Evolutionary conservation across 2,888 invertebrate genomes (phyloP), one percentile per base, ranked within the genome.

Genomic region (Drosophila parthenogenetica): DNA sequence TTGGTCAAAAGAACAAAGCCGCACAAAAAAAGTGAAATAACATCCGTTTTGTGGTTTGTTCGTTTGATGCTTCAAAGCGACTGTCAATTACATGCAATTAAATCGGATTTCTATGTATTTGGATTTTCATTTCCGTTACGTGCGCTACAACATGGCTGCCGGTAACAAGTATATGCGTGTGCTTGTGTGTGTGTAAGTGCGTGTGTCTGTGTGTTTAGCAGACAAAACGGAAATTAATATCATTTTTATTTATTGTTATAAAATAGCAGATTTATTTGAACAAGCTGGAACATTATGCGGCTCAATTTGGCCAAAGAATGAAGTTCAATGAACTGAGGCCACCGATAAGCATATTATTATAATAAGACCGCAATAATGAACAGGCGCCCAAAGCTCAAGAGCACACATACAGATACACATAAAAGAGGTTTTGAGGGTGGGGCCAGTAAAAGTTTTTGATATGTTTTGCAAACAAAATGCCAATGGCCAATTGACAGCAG

Each of bases 401-500:
- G 71, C 66, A 79, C 73, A 84, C 69, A 73, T 39, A 61, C 22
- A 14, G 43, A 29, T 22, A 49, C 29, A 29, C 29, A 29, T 29
- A 29, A 29, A 29, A 29, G 29, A 29, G 29, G 29, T 29, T 29
- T 29, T 7, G 73, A 61, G 77, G 66, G 72, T 71, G 65, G 64
- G 7, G 7, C 5, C 10, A 43, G 22, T 62, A 53, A 85, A 85
- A 87, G 73, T 85, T 85, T 87, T 49, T 87, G 82, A 85, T 87
- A 82, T 87, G 79, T 85, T 85, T 81, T 66, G 83, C 87, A 85
- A 85, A 85, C 82, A 85, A 85, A 85, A 82, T 82, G 82, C 84
- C 87, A 73, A 73, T 72, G 86, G 83, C 82, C 82, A 84, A 84
- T 87, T 87, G 81, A 79, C 79, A 81, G 77, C 79, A 67, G 78